These are phyloP conservation scores for Epirrhoe tristata DNA, from an alignment of 2,888 invertebrate genomes.

Conservation along the genomic window DNA sequence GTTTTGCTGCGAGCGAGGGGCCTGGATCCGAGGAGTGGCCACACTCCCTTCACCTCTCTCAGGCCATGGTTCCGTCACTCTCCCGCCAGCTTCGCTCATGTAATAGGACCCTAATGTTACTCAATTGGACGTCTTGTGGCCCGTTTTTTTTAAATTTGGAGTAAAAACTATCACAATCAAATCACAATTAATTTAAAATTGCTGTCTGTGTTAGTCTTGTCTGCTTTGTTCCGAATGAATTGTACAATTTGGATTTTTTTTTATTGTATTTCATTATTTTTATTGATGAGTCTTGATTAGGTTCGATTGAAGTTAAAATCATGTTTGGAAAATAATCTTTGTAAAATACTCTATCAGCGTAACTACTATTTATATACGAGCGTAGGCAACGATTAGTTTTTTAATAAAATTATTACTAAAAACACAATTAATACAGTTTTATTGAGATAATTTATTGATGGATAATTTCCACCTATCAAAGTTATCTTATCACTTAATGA, in stretches of 20 bases:
- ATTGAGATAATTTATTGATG: constrained; percentile 18
- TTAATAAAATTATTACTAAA: background rate
- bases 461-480: constrained; percentile 1
- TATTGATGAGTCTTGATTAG: background rate
- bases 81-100: constrained; percentile 80
- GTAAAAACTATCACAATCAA: too few relatives aligned
- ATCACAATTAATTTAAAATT: too few relatives aligned
- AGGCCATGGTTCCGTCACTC: constrained; percentile 82
- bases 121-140: too few relatives aligned
- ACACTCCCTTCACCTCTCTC: constrained; percentile 87
- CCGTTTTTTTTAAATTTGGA: too few relatives aligned
- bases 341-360: background rate
- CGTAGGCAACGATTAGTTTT: background rate
- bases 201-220: background rate
- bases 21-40: constrained; percentile 87
- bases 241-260: background rate
- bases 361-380: background rate
- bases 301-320: background rate
- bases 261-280: background rate
- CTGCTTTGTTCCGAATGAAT: background rate
- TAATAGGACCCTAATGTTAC: constrained; percentile 38
- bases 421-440: background rate
- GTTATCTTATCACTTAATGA: constrained; percentile 34
- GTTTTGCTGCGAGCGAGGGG: constrained; percentile 86
- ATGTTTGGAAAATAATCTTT: background rate